phyloP scores from a whole-genome alignment of 2,888 invertebrate genomes.

The Cerastoderma edule region DNA sequence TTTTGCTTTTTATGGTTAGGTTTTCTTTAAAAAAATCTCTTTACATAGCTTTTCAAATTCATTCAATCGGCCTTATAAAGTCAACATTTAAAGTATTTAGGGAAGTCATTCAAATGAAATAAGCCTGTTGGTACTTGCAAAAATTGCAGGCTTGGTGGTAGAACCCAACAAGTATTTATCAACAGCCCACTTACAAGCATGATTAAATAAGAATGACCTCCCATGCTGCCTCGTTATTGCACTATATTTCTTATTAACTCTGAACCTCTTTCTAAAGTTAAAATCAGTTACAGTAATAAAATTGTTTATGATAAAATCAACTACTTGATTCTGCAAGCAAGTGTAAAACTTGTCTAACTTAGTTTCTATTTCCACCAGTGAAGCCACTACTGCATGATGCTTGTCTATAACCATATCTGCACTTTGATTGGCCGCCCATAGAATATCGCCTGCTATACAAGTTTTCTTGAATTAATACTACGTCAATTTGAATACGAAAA shows the following conservation, averaged over 20 bases:
- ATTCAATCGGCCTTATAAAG: too few relatives aligned
- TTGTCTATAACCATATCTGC: not conserved
- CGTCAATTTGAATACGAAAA: not conserved
- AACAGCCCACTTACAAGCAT: too few relatives aligned
- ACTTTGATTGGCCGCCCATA: conserved; percentile 11
- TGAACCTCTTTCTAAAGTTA: not conserved
- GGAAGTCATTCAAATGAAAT: too few relatives aligned
- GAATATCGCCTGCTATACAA: not conserved
- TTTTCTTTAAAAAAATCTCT: conserved; percentile 1
- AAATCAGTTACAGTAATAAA: not conserved
- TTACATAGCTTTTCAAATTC: too few relatives aligned
- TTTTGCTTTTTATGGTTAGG: conserved; percentile 1
- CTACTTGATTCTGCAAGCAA: conserved; percentile 1
- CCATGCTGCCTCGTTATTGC: conserved; percentile 17
- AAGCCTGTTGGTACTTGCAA: too few relatives aligned
- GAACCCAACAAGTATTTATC: too few relatives aligned
- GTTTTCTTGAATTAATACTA: not conserved
- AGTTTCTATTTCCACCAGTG: too few relatives aligned
- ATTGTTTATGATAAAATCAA: not conserved
- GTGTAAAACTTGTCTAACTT: too few relatives aligned
- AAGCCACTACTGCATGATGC: too few relatives aligned
- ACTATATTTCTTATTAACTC: conserved; percentile 1
- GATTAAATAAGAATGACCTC: too few relatives aligned
- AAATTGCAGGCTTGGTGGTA: too few relatives aligned
- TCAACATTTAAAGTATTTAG: too few relatives aligned